Evolutionary conservation across 2,797 vertebrate genomes (phyloP), one percentile per base, ranked within the genome.

Genomic region (Falco concolor): DNA sequence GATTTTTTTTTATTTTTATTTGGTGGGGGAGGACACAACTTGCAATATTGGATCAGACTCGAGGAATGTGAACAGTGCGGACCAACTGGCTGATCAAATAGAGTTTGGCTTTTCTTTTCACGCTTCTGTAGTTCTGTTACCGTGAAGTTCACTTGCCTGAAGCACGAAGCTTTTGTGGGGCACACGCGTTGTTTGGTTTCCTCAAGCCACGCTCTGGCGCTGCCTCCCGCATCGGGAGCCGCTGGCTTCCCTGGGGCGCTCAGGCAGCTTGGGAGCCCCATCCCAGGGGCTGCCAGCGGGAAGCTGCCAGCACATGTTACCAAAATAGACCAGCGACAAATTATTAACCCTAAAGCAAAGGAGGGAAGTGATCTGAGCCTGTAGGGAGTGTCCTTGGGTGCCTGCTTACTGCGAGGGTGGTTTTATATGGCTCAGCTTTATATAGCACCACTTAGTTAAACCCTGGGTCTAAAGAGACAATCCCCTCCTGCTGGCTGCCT

Each of bases 171-270:
- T 28, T 22, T 63, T 32, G 45, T 1, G 3, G 40, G 40, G 56
- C 70, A 7, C 36, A 1, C 0, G 0, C 1, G 0, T 47, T 3
- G 0, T 23, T 57, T 13, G 28, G 27, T n/a, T 76, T 70, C 76
- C 61, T 34, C 13, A 2, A 34, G 34, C 21, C 42, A 1, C 0
- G 0, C 20, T 52, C 38, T 0, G 0, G 24, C 7, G 0, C 16
- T 28, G 44, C 44, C 40, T 42, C 42, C 56, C 0, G 1, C 19
- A 6, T 21, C 5, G 4, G 42, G 40, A 50, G 23, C n/a, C 0
- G 0, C 5, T 36, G 59, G 27, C 21, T 2, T 34, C 13, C 50
- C 18, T 18, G 1, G 30, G 25, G 74, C 2, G 6, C 20, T n/a
- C 0, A 8, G 18, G 17, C 21, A 9, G 63, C 70, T 22, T 28